A percentile compares a stretch with the other conserved stretches of the same genome.
phyloP scores from a whole-genome alignment of 2,797 vertebrate genomes.

The Hipposideros larvatus region DNA sequence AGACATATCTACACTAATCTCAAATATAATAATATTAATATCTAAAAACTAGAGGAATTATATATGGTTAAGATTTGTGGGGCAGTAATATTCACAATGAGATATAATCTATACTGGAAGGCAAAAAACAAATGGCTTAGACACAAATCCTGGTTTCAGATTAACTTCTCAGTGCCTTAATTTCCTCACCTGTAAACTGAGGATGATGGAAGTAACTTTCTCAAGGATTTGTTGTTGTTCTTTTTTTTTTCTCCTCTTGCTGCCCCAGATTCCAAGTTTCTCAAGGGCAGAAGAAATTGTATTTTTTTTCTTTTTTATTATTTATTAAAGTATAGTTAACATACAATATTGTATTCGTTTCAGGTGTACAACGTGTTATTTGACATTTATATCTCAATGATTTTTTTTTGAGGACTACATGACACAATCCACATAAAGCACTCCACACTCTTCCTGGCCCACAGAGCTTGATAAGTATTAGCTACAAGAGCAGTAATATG shows the following conservation, averaged over 20 bases:
- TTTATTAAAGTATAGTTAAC: background rate
- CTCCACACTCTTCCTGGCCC: background rate
- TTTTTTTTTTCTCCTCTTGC: background rate
- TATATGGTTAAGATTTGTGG: conserved; percentile 15
- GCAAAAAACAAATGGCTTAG: conserved; percentile 33
- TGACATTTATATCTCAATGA: background rate
- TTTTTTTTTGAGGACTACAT: background rate
- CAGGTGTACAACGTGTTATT: background rate
- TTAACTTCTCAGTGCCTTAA: conserved; percentile 15
- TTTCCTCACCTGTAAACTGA: conserved; percentile 41
- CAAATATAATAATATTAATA: background rate
- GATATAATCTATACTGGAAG: background rate
- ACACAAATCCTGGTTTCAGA: conserved; percentile 18
- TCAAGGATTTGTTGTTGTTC: background rate
- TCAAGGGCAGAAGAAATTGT: background rate
- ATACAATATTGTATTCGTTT: background rate
- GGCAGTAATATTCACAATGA: conserved; percentile 13
- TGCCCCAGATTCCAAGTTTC: background rate
- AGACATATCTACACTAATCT: background rate
- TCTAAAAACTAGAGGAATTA: conserved; percentile 29
- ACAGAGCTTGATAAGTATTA: background rate
- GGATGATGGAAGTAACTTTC: background rate
- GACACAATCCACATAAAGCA: conserved; percentile 31
- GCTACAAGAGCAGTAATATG: background rate
- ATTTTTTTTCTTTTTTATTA: background rate